Evolutionary conservation across 2,113 vertebrate species (phyloP).

Genomic region (Eudorcas thomsonii): DNA sequence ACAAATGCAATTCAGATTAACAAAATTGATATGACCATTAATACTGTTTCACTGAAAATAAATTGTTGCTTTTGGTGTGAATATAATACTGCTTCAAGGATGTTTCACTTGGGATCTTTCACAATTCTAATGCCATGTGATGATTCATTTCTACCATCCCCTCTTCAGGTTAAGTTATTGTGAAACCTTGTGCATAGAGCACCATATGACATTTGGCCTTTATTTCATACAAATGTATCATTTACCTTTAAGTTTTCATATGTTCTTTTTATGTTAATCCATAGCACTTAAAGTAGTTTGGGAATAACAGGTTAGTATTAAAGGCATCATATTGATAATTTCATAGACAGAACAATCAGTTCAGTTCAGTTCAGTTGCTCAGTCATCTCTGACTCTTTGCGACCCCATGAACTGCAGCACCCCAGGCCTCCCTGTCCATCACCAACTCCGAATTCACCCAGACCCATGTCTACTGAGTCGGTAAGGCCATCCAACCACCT

Average conservation of each 20-base stretch:
- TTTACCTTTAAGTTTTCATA: neutral
- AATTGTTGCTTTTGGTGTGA: neutral
- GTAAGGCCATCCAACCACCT: no score
- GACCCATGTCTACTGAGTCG: no score
- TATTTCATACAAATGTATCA: neutral
- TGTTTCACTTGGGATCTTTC: neutral
- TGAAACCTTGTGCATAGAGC: neutral
- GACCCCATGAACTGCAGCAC: no score
- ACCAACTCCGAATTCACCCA: no score
- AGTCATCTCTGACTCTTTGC: rapidly evolving
- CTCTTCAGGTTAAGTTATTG: neutral
- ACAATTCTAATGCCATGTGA: neutral
- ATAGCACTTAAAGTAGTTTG: neutral
- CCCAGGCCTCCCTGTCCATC: no score
- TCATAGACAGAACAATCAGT: neutral
- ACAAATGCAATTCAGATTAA: neutral
- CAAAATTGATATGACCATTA: neutral
- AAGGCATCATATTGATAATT: neutral
- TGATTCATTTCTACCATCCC: neutral
- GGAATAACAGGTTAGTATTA: neutral
- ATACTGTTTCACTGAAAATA: neutral
- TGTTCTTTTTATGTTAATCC: neutral
- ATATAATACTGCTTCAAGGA: neutral
- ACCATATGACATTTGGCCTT: neutral
- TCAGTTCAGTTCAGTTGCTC: no score